Conservation (phyloP, 2,797 vertebrate genomes). For the Propithecus deckenii region DNA sequence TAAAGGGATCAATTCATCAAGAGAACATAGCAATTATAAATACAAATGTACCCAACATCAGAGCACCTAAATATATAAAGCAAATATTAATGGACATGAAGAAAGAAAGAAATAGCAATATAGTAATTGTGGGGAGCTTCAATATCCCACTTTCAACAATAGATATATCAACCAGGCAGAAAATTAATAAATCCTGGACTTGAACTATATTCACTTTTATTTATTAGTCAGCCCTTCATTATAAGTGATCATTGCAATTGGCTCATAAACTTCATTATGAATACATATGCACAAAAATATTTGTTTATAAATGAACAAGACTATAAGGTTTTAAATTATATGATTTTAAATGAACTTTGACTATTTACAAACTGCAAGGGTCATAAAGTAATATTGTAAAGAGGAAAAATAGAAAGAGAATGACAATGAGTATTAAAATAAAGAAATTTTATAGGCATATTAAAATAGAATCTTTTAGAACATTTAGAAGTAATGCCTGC, state of each 20-base stretch:
- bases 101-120: neutral
- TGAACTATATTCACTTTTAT: neutral
- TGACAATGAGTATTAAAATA: neutral
- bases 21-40: neutral
- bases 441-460: neutral
- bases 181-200: neutral
- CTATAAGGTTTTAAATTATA: neutral
- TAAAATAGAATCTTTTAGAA: neutral
- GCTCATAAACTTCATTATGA: neutral
- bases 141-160: neutral
- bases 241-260: neutral
- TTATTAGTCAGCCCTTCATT: neutral
- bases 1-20: neutral
- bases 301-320: neutral
- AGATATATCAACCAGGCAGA: neutral
- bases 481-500: neutral
- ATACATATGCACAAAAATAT: neutral
- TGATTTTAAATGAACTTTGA: conserved; percentile 33
- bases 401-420: neutral
- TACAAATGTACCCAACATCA: neutral
- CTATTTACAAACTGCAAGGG: neutral
- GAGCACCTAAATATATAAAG: neutral
- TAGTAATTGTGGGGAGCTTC: neutral
- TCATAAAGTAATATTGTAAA: conserved; percentile 16
- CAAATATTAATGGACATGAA: neutral